A percentile compares a stretch with the other conserved stretches of the same genome.
Evolutionary conservation across 2,797 vertebrate species (phyloP).

Genomic region (Brachyrhaphis roseni): DNA sequence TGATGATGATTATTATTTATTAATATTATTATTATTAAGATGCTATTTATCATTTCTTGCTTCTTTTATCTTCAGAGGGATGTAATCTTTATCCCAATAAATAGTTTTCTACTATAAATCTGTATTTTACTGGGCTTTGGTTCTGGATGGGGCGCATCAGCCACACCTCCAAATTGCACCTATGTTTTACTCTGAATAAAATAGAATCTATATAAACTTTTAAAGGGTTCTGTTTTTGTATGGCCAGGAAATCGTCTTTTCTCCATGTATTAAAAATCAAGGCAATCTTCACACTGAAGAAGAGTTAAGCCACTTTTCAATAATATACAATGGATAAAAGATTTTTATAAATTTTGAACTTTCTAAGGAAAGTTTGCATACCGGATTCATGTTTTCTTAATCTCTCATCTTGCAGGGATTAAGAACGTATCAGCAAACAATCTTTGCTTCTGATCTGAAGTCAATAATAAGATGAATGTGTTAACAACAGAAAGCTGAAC

Average conservation of each 20-base stretch:
- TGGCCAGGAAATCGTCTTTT: not conserved
- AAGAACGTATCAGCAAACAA: not conserved
- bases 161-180: too few species aligned
- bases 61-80: too few species aligned
- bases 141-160: too few species aligned
- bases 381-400: not conserved
- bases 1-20: too few species aligned
- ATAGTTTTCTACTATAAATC: too few species aligned
- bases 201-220: not conserved
- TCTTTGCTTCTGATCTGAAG: not conserved
- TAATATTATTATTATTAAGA: too few species aligned
- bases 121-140: too few species aligned
- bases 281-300: not conserved
- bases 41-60: too few species aligned
- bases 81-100: too few species aligned
- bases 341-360: not conserved
- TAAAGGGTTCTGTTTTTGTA: not conserved
- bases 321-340: not conserved
- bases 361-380: not conserved
- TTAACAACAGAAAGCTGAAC: not conserved
- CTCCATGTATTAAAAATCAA: not conserved
- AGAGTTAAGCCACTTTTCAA: not conserved
- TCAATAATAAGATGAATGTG: constrained; percentile 19
- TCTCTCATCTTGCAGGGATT: not conserved
- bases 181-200: too few species aligned